Conservation (phyloP, 2,797 vertebrate species). For the Notolepis coatsorum region DNA sequence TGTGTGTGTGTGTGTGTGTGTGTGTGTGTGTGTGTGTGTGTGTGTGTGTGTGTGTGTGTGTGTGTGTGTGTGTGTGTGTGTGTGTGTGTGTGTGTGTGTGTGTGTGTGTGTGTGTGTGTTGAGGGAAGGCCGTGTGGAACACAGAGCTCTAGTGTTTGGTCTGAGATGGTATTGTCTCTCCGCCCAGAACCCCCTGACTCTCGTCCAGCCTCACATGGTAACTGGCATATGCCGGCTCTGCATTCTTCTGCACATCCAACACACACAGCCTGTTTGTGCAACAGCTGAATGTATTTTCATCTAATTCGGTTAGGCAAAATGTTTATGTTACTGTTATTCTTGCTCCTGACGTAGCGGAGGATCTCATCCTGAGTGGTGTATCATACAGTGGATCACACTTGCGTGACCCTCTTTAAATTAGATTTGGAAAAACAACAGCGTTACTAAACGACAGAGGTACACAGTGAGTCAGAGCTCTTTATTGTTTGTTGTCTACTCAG, state of each 20-base stretch:
- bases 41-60: too few relatives aligned
- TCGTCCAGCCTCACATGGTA: not conserved
- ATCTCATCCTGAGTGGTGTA: too few relatives aligned
- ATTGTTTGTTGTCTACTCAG: not conserved
- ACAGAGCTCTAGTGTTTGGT: not conserved
- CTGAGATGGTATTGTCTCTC: not conserved
- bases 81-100: too few relatives aligned
- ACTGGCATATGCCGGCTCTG: not conserved
- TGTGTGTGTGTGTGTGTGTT: too few relatives aligned
- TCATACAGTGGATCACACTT: too few relatives aligned
- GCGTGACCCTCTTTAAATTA: not conserved
- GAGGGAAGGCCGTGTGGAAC: slow-evolving; percentile 8
- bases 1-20: too few relatives aligned
- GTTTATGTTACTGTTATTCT: too few relatives aligned
- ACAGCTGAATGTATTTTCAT: not conserved
- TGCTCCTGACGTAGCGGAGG: too few relatives aligned
- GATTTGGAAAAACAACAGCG: not conserved
- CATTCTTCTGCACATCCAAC: not conserved
- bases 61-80: too few relatives aligned
- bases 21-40: too few relatives aligned
- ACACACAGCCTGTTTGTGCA: not conserved
- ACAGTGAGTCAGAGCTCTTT: not conserved
- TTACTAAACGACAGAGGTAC: not conserved
- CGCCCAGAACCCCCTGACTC: not conserved
- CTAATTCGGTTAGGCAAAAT: not conserved